These are phyloP conservation scores for Heliopora coerulea DNA, from an alignment of 92 coral and sea anemone species.

Conservation along the genomic window DNA sequence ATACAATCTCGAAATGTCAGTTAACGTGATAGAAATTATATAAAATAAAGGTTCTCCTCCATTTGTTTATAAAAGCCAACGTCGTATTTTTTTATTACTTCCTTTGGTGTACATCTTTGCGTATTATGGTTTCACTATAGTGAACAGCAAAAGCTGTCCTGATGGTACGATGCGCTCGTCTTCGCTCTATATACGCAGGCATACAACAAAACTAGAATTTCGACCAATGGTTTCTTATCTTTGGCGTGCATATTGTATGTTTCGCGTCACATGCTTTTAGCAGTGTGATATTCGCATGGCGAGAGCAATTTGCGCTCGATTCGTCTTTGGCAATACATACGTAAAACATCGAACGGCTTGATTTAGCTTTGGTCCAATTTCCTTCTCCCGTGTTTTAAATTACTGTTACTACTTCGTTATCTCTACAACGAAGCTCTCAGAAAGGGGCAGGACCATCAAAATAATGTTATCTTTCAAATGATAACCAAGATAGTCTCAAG, in stretches of 20 bases:
- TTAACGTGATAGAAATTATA: background rate
- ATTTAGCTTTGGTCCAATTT: too few species aligned
- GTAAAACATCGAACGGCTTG: too few species aligned
- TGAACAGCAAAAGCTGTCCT: too few species aligned
- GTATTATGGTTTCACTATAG: too few species aligned
- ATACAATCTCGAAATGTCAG: too few species aligned
- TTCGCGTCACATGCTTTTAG: slow-evolving; percentile 5
- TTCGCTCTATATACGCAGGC: slow-evolving; percentile 5
- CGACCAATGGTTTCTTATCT: slow-evolving; percentile 14
- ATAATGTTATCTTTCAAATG: slow-evolving; percentile 32
- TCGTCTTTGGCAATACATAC: too few species aligned
- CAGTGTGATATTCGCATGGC: too few species aligned
- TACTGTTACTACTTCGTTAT: slow-evolving; percentile 35
- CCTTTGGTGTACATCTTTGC: too few species aligned
- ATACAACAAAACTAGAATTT: slow-evolving; percentile 10
- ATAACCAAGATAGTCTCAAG: slow-evolving; percentile 32
- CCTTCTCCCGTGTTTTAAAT: slow-evolving; percentile 12
- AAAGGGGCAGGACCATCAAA: slow-evolving; percentile 43
- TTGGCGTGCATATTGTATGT: background rate
- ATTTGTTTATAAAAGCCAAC: background rate
- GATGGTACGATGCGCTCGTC: too few species aligned
- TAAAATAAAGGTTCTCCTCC: background rate
- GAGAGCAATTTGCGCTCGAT: too few species aligned
- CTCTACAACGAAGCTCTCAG: slow-evolving; percentile 16
- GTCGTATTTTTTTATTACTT: too few species aligned